phyloP scores from a whole-genome alignment of 53 echinoderm and acorn worm genomes.

The Echinometra lucunter region DNA sequence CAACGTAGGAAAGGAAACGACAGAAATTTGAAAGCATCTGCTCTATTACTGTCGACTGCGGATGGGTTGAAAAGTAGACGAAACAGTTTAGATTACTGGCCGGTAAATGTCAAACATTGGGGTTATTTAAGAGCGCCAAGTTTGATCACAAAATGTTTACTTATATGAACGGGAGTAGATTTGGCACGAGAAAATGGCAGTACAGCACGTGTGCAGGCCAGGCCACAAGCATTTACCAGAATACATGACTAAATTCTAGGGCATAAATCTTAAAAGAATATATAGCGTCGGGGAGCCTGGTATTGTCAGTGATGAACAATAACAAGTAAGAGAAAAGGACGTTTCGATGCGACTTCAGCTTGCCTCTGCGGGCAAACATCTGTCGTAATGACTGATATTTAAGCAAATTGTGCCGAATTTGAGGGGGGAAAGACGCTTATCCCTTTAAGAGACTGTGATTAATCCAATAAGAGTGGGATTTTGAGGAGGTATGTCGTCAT shows the following conservation, averaged over 20 bases:
- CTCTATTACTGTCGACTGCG: constrained; percentile 48
- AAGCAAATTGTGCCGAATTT: constrained; percentile 35
- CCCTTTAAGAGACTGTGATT: constrained; percentile 40
- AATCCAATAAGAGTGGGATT: constrained; percentile 19
- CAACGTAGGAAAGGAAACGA: constrained; percentile 28
- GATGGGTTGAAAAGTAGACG: constrained; percentile 33
- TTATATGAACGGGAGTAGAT: constrained; percentile 48
- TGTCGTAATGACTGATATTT: constrained; percentile 53
- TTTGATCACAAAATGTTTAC: constrained; percentile 58
- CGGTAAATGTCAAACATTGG: constrained; percentile 59
- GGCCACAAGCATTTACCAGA: background rate
- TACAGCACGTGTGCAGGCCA: constrained; percentile 1
- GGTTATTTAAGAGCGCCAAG: constrained; percentile 68
- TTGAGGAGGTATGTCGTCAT: constrained; percentile 36
- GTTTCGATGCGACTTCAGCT: constrained; percentile 60
- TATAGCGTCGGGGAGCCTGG: background rate
- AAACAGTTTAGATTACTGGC: constrained; percentile 60
- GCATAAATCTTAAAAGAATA: constrained; percentile 40
- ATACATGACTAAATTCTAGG: constrained; percentile 34
- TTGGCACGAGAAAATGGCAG: background rate
- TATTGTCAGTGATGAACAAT: constrained; percentile 13
- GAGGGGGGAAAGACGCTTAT: background rate
- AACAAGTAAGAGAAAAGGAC: background rate
- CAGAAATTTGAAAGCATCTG: constrained; percentile 56
- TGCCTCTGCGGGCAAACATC: constrained; percentile 45